Conservation (phyloP, 2,888 invertebrate species). For the Sympetrum striolatum region DNA sequence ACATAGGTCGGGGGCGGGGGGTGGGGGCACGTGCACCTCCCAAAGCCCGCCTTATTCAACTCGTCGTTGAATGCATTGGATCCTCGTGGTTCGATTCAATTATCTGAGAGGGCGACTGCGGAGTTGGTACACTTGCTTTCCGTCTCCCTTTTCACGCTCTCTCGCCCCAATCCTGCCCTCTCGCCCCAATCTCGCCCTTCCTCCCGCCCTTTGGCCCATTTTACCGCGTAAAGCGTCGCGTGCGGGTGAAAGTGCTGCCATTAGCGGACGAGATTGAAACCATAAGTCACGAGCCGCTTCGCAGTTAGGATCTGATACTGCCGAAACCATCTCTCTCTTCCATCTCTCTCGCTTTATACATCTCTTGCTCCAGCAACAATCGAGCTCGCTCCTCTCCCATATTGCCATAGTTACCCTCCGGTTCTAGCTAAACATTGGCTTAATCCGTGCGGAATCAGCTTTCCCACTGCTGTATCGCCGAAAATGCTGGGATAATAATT, state of each 20-base stretch:
- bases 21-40: neutral
- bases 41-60: neutral
- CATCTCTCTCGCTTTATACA: neutral
- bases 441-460: too few relatives aligned
- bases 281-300: constrained; percentile 27
- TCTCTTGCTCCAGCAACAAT: neutral
- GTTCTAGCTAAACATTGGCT: neutral
- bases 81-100: neutral
- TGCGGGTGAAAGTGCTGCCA: constrained; percentile 42
- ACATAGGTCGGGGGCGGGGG: neutral
- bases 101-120: constrained; percentile 7
- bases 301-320: neutral
- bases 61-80: neutral
- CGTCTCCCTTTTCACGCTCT: neutral
- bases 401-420: neutral
- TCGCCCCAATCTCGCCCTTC: neutral
- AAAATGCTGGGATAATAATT: too few relatives aligned
- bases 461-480: too few relatives aligned
- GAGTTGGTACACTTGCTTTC: neutral
- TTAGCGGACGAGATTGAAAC: constrained; percentile 43
- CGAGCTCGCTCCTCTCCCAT: neutral
- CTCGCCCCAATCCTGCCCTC: neutral
- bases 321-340: neutral
- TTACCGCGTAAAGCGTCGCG: constrained; percentile 1
- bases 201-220: neutral